Conservation (phyloP, 2,113 vertebrate genomes). For the Cheilinus undulatus region DNA sequence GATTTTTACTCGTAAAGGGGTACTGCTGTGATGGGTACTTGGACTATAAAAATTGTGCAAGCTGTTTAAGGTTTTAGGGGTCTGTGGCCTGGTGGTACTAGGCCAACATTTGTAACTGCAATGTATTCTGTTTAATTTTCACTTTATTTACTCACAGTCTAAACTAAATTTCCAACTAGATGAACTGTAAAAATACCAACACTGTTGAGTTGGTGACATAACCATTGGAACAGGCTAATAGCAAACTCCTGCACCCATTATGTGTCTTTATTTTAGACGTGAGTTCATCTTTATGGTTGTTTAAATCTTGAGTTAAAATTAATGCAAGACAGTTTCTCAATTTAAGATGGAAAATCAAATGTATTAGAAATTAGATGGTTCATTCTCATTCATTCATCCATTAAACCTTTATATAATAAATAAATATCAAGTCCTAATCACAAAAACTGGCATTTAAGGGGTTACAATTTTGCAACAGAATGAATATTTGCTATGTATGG, state of each 20-base stretch:
- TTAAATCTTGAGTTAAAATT: background rate
- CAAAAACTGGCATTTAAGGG: too few species aligned
- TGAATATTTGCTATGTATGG: too few species aligned
- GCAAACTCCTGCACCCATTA: background rate
- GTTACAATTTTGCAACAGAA: too few species aligned
- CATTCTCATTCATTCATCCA: too few species aligned
- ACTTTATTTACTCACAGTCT: background rate
- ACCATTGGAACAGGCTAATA: background rate
- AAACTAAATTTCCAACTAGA: too few species aligned
- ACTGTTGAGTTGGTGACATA: background rate
- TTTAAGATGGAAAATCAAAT: conserved; percentile 7
- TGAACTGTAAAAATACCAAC: background rate
- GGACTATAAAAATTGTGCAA: background rate
- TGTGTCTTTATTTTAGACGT: background rate
- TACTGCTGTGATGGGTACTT: background rate
- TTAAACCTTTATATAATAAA: too few species aligned
- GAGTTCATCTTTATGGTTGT: background rate
- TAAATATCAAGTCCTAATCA: too few species aligned
- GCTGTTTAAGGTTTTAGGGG: conserved; percentile 9
- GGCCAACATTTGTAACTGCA: background rate
- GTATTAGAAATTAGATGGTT: conserved; percentile 4
- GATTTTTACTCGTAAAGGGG: background rate
- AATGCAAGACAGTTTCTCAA: background rate
- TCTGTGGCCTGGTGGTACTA: background rate
- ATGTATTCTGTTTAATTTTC: background rate